Base-by-base conservation (phyloP, 1,140 invertebrate genomes). In the Caerostris extrusa region DNA sequence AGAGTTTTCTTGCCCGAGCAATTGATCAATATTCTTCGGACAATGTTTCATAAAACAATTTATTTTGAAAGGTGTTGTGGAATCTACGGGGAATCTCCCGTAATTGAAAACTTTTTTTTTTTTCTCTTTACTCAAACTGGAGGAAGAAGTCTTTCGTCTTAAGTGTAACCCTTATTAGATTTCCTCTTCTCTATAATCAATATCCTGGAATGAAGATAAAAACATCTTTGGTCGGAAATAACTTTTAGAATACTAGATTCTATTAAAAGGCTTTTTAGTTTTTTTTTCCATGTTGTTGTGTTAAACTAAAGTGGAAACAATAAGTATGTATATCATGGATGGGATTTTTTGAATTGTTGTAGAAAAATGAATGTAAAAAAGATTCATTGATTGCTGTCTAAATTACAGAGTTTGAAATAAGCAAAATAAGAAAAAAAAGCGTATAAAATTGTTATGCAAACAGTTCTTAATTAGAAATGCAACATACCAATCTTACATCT, bases 131-230 rank as follows among this genome's bases (percentile, higher is more conserved):
- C 34, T 50, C 5, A 34, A 77, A 53, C 69, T 77, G 34, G 4
- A 19, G 10, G 10, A 77, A 12, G 19, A 10, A 34, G 50, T 1
- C 60, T 34, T 8, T 7, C 34, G 69, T 77, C 69, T 77, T 77
- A 50, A 77, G 50, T 77, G 69, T 5, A 77, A 77, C 19, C 34
- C 34, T 77, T 77, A 77, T 77, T 77, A 77, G 69, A 77, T 77
- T 77, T 53, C 69, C 69, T 53, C 14, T 10, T 4, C 34, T 7
- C 69, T 50, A 77, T 77, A 77, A 77, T 77, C 69, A 77, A 77
- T 77, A 77, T 4, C 69, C 34, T 10, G 34, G 12, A 50, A 34
- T 77, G 50, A 34, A 77, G 19, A 53, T 3, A 7, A 34, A 34
- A 34, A 3, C 3, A 77, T 77, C 12, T 71, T 71, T 77, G 7